Evolutionary conservation across 2,113 vertebrate species (phyloP).

Genomic region (Ageneiosus marmoratus): DNA sequence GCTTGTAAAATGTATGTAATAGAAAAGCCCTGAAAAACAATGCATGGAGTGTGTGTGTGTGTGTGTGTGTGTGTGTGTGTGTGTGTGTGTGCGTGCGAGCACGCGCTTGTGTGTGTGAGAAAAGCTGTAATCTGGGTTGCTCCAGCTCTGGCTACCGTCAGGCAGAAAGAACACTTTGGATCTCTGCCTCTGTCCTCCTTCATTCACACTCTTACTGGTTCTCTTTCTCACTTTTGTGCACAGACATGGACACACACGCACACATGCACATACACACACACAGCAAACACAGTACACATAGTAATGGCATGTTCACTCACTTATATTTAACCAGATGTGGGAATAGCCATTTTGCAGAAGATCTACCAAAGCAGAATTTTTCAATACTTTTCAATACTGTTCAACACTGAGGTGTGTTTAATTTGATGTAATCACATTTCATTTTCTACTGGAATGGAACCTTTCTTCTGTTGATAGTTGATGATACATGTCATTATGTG

Average conservation of each 20-base stretch:
- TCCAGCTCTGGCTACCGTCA: conserved; percentile 27
- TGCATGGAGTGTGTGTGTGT: no score
- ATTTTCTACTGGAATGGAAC: neutral
- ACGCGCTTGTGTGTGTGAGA: neutral
- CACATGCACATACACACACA: no score
- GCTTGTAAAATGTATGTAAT: conserved; percentile 1
- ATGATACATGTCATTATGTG: neutral
- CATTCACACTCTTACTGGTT: conserved; percentile 30
- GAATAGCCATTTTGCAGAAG: conserved; percentile 10
- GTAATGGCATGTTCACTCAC: conserved; percentile 10
- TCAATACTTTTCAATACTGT: no score
- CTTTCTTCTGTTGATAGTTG: neutral
- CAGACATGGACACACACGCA: neutral
- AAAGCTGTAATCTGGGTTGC: conserved; percentile 26
- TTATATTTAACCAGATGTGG: conserved; percentile 23
- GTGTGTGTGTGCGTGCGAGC: no score
- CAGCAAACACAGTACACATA: neutral
- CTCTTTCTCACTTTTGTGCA: conserved; percentile 45
- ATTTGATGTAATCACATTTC: neutral
- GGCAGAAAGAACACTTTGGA: conserved; percentile 17
- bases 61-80: no score
- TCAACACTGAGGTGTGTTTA: no score
- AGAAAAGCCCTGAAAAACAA: neutral
- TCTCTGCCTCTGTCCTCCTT: conserved; percentile 33
- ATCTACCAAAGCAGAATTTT: neutral